Evolutionary conservation across 2,797 vertebrate genomes (phyloP).

Genomic region (Acomys russatus): DNA sequence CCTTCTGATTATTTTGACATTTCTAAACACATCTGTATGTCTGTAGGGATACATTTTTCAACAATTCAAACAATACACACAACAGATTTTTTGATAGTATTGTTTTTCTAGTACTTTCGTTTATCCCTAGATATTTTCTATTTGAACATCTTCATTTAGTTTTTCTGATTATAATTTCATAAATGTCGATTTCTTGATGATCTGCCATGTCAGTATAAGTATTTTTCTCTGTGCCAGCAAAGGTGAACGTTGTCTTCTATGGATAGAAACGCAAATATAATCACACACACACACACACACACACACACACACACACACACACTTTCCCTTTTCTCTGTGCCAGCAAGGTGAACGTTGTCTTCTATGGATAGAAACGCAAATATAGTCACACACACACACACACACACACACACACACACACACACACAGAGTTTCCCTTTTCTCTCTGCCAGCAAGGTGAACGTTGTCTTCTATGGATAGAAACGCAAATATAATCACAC

Average conservation of each 20-base stretch:
- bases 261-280: not conserved
- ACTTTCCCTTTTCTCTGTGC: not conserved
- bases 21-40: not conserved
- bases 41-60: not conserved
- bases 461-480: not conserved
- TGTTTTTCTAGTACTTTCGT: not conserved
- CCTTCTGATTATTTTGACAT: not conserved
- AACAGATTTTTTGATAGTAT: not conserved
- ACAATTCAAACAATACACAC: not conserved
- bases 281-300: not conserved
- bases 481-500: not conserved
- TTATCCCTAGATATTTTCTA: not conserved
- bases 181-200: not conserved
- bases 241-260: not conserved
- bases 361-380: not conserved
- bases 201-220: not conserved
- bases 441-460: not conserved
- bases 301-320: too few species aligned
- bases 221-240: not conserved
- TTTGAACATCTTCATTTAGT: not conserved
- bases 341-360: not conserved
- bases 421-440: too few species aligned
- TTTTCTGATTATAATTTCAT: not conserved
- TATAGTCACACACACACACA: not conserved
- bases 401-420: not conserved